Percentiles rank a stretch among this genome's conserved stretches.
Evolutionary conservation across 2,888 invertebrate species (phyloP).

Genomic region (Drosophila siamana): DNA sequence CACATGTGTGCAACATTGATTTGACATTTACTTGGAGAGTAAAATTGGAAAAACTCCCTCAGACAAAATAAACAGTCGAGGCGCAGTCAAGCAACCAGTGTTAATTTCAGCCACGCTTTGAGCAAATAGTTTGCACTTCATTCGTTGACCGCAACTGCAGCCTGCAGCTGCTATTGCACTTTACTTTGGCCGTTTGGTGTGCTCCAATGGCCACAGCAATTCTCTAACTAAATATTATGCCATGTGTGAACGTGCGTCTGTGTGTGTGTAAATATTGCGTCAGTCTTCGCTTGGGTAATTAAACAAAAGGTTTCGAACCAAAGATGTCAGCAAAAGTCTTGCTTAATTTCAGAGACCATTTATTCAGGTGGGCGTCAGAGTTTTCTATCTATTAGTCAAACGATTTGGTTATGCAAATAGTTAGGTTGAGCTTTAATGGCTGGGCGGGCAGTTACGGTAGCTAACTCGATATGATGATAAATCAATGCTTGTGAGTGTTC

Average conservation of each 20-base stretch:
- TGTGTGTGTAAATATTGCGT: conserved; percentile 29
- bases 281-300: conserved; percentile 59
- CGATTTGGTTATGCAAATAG: conserved; percentile 48
- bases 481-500: conserved; percentile 27
- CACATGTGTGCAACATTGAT: neutral
- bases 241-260: neutral
- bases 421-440: conserved; percentile 18
- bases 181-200: conserved; percentile 18
- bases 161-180: conserved; percentile 12
- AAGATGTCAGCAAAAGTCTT: conserved; percentile 28
- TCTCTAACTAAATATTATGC: conserved; percentile 9
- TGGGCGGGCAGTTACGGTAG: conserved; percentile 4
- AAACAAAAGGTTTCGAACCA: conserved; percentile 50
- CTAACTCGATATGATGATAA: neutral
- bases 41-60: conserved; percentile 35
- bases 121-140: conserved; percentile 64
- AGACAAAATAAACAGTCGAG: conserved; percentile 24
- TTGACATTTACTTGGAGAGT: neutral
- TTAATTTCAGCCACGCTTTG: conserved; percentile 51
- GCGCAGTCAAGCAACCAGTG: conserved; percentile 26
- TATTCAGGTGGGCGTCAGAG: conserved; percentile 35
- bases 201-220: conserved; percentile 42
- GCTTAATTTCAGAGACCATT: conserved; percentile 23
- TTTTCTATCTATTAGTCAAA: conserved; percentile 11
- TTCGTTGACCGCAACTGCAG: conserved; percentile 58